Percentiles rank a stretch among this genome's conserved stretches.
Evolutionary conservation across 2,888 invertebrate genomes (phyloP).

Genomic region (Tortrix viridana): DNA sequence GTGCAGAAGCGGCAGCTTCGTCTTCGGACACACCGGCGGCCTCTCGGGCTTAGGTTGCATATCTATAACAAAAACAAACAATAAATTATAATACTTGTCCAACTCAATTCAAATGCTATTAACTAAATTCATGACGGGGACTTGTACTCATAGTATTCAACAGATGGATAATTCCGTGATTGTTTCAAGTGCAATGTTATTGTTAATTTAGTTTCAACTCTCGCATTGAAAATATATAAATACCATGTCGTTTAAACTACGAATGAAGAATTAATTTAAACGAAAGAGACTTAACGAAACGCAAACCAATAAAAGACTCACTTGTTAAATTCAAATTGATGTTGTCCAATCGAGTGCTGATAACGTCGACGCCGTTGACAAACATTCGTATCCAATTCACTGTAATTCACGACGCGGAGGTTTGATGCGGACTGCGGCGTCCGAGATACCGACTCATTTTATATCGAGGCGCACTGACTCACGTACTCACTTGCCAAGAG

Average conservation of each 20-base stretch:
- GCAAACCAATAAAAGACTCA: slow-evolving; percentile 52
- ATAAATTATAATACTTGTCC: slow-evolving; percentile 36
- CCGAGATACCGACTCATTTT: slow-evolving; percentile 60
- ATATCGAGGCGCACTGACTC: slow-evolving; percentile 53
- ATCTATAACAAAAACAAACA: slow-evolving; percentile 52
- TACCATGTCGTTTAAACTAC: not conserved
- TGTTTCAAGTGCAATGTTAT: not conserved
- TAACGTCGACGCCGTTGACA: slow-evolving; percentile 68
- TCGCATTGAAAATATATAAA: slow-evolving; percentile 3
- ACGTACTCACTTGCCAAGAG: slow-evolving; percentile 33
- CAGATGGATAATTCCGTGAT: slow-evolving; percentile 12
- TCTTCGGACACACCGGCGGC: slow-evolving; percentile 66
- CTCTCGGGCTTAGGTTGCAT: slow-evolving; percentile 77
- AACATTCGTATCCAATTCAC: slow-evolving; percentile 61
- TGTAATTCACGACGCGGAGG: slow-evolving; percentile 40
- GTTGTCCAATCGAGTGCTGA: slow-evolving; percentile 67
- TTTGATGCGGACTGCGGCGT: slow-evolving; percentile 62
- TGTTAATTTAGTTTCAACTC: not conserved
- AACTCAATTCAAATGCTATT: slow-evolving; percentile 20
- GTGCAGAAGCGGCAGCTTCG: slow-evolving; percentile 66
- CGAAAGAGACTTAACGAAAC: not conserved
- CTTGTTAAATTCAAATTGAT: slow-evolving; percentile 64
- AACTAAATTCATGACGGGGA: not conserved
- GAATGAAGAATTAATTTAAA: not conserved
- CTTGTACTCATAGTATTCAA: slow-evolving; percentile 1